Evolutionary conservation across 2,888 invertebrate species (phyloP).

Genomic region (Actias luna): DNA sequence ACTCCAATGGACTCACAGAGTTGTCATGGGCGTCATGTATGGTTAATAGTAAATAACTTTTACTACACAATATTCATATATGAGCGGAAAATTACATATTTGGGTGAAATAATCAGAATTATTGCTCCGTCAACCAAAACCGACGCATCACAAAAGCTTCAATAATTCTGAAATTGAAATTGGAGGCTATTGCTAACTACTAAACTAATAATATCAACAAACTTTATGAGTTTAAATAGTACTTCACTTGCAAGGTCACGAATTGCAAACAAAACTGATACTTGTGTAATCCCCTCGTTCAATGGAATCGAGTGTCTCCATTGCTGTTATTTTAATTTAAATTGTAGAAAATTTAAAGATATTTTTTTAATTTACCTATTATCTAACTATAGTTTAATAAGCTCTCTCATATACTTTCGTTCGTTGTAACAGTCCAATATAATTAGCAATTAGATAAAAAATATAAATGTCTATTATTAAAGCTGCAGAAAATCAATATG

Average conservation of each 20-base stretch:
- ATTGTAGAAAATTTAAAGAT: slow-evolving; percentile 25
- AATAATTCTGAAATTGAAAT: not conserved
- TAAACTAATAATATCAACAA: slow-evolving; percentile 12
- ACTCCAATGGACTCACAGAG: not conserved
- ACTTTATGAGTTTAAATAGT: slow-evolving; percentile 46
- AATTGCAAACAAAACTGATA: slow-evolving; percentile 50
- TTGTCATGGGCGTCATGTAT: not conserved
- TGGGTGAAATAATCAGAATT: not conserved
- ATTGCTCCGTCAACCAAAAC: not conserved
- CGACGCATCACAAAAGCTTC: not conserved
- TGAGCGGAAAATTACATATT: not conserved
- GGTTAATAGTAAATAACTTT: not conserved
- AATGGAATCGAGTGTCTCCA: slow-evolving; percentile 46
- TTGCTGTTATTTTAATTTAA: slow-evolving; percentile 38
- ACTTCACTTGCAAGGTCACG: slow-evolving; percentile 54
- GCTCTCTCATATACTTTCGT: not conserved
- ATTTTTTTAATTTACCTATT: not conserved
- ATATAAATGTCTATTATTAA: not conserved
- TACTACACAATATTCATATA: not conserved
- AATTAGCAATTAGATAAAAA: not conserved
- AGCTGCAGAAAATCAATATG: not conserved
- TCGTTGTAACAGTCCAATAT: not conserved
- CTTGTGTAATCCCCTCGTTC: slow-evolving; percentile 47
- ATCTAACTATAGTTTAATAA: not conserved
- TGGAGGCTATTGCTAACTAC: slow-evolving; percentile 6